Evolutionary conservation across 2,113 vertebrate species (phyloP).

Genomic region (Pelusios castaneus): DNA sequence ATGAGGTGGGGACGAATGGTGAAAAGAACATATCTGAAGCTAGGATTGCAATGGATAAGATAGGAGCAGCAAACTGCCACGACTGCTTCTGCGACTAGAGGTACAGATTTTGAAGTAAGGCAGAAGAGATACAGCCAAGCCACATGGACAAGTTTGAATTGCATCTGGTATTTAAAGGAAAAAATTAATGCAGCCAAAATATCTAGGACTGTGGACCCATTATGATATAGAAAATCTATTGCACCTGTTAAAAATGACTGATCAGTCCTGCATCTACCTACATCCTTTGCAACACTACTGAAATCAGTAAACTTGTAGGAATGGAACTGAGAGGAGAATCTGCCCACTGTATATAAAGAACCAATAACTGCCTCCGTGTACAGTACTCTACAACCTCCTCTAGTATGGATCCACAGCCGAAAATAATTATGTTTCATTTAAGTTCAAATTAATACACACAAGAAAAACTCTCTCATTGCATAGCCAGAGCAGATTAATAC

Average conservation of each 20-base stretch:
- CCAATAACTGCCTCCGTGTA: slow-evolving; percentile 32
- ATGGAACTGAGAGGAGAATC: slow-evolving; percentile 5
- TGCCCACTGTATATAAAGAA: not conserved
- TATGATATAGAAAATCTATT: slow-evolving; percentile 2
- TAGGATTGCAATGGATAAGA: not conserved
- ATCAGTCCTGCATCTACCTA: slow-evolving; percentile 23
- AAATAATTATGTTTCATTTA: slow-evolving; percentile 33
- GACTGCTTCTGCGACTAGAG: not conserved
- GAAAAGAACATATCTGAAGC: not conserved
- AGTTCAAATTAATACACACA: slow-evolving; percentile 41
- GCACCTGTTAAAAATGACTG: not conserved
- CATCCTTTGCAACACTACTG: not conserved
- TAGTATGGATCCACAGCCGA: slow-evolving; percentile 25
- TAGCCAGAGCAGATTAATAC: slow-evolving; percentile 42
- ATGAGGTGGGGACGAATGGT: not conserved
- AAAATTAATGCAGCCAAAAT: not conserved
- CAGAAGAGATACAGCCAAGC: not conserved
- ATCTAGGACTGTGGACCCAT: not conserved
- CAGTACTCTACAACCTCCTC: slow-evolving; percentile 32
- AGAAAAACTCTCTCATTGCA: slow-evolving; percentile 4
- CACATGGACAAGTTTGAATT: not conserved
- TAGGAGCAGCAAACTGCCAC: not conserved
- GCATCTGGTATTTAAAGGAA: not conserved
- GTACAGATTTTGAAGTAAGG: not conserved
- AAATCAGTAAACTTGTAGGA: slow-evolving; percentile 27